Conservation (phyloP, 2,113 vertebrate species). For the Lonchura striata region DNA sequence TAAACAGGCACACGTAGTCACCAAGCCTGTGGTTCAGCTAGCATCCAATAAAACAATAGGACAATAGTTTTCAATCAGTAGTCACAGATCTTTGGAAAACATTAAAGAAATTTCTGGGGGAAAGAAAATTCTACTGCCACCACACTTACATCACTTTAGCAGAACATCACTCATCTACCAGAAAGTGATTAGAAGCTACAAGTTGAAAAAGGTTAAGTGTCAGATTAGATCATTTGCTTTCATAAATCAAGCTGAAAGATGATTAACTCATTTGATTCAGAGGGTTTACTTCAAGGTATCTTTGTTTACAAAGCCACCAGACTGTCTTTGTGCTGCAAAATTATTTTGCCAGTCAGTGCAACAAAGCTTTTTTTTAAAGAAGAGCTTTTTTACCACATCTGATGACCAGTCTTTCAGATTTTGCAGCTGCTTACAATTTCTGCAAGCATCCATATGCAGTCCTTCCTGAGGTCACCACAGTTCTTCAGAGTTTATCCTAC, state of each 20-base stretch:
- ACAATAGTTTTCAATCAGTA: background rate
- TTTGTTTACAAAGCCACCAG: background rate
- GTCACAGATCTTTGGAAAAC: background rate
- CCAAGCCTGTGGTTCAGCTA: background rate
- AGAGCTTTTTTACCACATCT: background rate
- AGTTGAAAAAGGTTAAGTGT: background rate
- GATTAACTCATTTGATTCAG: background rate
- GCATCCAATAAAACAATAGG: background rate
- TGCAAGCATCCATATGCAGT: background rate
- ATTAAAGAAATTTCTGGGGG: background rate
- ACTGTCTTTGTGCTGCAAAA: background rate
- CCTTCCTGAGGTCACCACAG: background rate
- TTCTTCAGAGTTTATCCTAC: background rate
- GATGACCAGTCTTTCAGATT: background rate
- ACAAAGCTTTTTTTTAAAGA: background rate
- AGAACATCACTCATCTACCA: background rate
- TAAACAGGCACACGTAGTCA: background rate
- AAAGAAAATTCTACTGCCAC: background rate
- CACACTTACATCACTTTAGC: background rate
- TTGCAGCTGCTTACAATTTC: background rate
- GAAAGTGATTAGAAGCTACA: background rate
- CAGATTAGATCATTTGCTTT: background rate
- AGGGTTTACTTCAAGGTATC: background rate
- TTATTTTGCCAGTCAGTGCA: background rate
- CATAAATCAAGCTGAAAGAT: constrained; percentile 8